Conservation (phyloP, 92 coral and sea anemone species). For the Zoanthus sansibaricus region DNA sequence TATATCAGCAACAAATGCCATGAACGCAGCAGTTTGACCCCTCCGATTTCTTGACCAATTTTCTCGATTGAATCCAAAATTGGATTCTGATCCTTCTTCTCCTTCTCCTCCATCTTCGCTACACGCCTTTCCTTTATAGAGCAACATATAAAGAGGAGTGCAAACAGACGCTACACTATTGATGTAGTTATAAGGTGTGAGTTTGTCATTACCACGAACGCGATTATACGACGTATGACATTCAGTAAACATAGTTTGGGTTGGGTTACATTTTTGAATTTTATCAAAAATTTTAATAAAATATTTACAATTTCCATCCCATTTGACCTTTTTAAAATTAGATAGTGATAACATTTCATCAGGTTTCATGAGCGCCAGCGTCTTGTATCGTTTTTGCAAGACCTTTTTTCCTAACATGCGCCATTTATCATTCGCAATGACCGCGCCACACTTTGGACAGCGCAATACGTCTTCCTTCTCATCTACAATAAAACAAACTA, state of each 20-base stretch:
- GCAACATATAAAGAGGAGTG: neutral
- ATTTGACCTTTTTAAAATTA: neutral
- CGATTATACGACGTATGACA: neutral
- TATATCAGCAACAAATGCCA: neutral
- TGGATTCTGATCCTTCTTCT: neutral
- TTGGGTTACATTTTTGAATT: neutral
- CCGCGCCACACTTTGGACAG: neutral
- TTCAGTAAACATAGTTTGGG: neutral
- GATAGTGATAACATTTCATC: neutral
- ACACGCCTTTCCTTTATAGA: neutral
- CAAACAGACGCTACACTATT: neutral
- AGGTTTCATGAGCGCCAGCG: neutral
- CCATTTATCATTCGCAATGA: neutral
- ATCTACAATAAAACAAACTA: too few species aligned
- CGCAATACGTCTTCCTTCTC: neutral
- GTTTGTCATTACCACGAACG: neutral
- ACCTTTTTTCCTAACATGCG: neutral
- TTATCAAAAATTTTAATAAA: neutral
- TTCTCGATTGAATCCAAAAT: neutral
- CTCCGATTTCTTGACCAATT: neutral
- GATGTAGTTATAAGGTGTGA: neutral
- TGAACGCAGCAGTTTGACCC: neutral
- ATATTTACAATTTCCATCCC: neutral
- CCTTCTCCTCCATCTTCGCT: neutral
- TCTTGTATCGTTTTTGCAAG: neutral